These are phyloP conservation scores for Tanytarsus gracilentus DNA, from an alignment of 2,888 invertebrate genomes.

Conservation along the genomic window DNA sequence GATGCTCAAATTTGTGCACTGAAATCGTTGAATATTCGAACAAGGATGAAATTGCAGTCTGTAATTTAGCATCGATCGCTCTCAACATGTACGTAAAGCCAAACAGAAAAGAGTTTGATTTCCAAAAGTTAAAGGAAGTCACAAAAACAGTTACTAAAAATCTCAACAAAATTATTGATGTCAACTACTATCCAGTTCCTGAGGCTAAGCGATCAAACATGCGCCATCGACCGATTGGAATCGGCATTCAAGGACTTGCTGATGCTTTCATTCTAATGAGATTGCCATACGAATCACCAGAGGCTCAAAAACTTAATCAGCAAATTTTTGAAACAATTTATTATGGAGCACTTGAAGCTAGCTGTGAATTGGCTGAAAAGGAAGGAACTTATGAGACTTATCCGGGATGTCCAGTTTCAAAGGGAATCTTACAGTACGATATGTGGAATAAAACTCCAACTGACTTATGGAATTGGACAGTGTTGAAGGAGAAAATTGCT, in stretches of 20 bases:
- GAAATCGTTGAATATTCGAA: conserved; percentile 89
- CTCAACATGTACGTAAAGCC: conserved; percentile 78
- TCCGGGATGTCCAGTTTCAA: conserved; percentile 78
- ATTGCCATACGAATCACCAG: conserved; percentile 75
- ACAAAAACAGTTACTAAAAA: conserved; percentile 77
- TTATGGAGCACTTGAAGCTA: conserved; percentile 82
- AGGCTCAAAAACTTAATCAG: conserved; percentile 72
- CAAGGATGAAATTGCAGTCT: conserved; percentile 83
- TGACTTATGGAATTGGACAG: conserved; percentile 77
- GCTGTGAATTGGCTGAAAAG: conserved; percentile 77
- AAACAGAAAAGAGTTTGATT: conserved; percentile 65
- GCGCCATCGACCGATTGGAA: conserved; percentile 69
- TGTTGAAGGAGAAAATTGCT: conserved; percentile 68
- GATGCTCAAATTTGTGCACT: conserved; percentile 90
- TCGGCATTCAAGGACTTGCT: conserved; percentile 90
- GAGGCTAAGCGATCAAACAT: conserved; percentile 76
- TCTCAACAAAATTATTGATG: conserved; percentile 87
- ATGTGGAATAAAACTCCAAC: conserved; percentile 87
- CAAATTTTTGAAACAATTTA: conserved; percentile 95
- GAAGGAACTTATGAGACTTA: conserved; percentile 80
- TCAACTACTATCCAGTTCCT: conserved; percentile 83
- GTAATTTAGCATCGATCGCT: conserved; percentile 90
- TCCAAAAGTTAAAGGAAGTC: conserved; percentile 67
- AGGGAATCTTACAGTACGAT: conserved; percentile 87
- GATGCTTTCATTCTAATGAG: conserved; percentile 88